Base-by-base conservation (phyloP, 2,113 vertebrate species). In the Bolborhynchus lineola region DNA sequence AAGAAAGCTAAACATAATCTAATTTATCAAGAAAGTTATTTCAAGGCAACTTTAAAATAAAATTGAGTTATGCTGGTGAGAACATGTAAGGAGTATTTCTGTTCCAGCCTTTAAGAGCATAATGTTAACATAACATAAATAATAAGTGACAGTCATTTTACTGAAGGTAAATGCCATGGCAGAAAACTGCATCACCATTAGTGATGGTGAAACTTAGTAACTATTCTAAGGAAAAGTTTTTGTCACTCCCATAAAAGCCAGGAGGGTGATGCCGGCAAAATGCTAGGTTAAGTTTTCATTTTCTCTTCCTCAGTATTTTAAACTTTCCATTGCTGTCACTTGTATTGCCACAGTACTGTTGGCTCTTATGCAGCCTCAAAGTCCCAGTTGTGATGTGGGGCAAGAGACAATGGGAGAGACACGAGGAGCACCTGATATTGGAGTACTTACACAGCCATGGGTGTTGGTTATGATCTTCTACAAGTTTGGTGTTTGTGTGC, bases 331-430 rank as follows among this genome's bases (percentile, higher is more conserved):
- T 68, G 23, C 42, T 63, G 13, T 46, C 18, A 18, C 25, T 53
- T 65, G 26, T 17, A 23, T 37, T 39, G 25, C 3, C 10, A 12
- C 16, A 44, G 35, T 49, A 33, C 16, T 55, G 33, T 8, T 42
- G 26, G 21, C 2, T 3, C 35, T 70, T 14, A 62, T 28, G 19
- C 39, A 16, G 25, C 35, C 29, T 57, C 35, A 21, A 35, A 41
- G 57, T 80, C 26, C 9, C 28, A 4, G 25, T 9, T 60, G 26
- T 35, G 50, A 31, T 0, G 1, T n/a, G 59, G 26, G 55, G 33
- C 1, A 6, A 26, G 75, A 55, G 46, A 33, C n/a, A 28, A 33
- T 0, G 1, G 15, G 42, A 82, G 46, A 62, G 47, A 13, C 1
- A 3, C 13, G 41, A 44, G 33, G 15, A 77, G 41, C 35, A 20